Base-by-base conservation (phyloP, 2,113 vertebrate species). In the Mormyrus lacerda region DNA sequence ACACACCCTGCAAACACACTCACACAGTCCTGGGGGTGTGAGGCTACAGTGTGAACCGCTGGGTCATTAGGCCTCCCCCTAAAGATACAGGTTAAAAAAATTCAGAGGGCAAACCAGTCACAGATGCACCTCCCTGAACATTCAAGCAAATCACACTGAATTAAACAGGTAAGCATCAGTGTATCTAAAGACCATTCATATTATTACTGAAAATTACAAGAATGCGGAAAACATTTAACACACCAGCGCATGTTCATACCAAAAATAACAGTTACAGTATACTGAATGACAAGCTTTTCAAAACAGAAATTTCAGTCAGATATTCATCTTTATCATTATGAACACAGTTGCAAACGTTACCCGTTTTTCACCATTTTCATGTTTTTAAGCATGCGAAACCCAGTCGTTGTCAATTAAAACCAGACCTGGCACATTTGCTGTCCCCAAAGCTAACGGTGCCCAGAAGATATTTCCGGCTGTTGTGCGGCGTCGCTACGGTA, bases 361-460 rank as follows among this genome's bases (percentile, higher is more conserved):
- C 31, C 19, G 61, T 39, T 42, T 42, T 79, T 76, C 69, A 76
- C 15, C 4, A 83, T 83, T 83, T 21, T 47, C 24, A 11, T 84
- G 21, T 24, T 84, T 47, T 96, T 95, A 96, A 95, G 94, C 94
- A 93, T 92, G 93, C 95, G 95, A 96, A 93, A 94, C 93, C 93
- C 94, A 93, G 93, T 94, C 93, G 94, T 95, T 95, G 94, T 94
- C 95, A 94, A 95, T 96, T 95, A 93, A 96, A 95, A 95, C 17
- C 82, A 84, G 35, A 79, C 13, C 76, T 24, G 44, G 39, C 82
- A 21, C 42, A 84, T 84, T 44, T 84, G 82, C 82, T 84, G 82
- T 84, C 82, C 82, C 82, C 42, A n/a, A 84, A 84, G 82, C 39
- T 84, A 13, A 84, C 8, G 17, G 35, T 84, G 82, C 82, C 82